Base-by-base conservation (phyloP, 92 coral and sea anemone species). In the Zoanthus gigantus region DNA sequence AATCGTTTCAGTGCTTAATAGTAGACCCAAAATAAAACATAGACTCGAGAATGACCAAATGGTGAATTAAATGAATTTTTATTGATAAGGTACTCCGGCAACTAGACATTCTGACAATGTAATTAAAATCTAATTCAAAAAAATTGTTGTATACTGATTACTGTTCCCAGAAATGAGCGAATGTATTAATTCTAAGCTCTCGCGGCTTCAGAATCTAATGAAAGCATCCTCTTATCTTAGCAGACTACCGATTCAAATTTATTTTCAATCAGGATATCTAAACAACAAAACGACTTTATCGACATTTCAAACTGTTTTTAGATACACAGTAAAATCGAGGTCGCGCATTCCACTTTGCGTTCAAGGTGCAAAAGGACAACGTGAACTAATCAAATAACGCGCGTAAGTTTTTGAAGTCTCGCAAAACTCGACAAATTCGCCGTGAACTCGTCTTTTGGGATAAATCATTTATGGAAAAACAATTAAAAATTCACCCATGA, bases 401-500 rank as follows among this genome's bases (percentile, higher is more conserved):
- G 75, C 58, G 5, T 81, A 46, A 23, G 46, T 65, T 46, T 44
- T 45, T 17, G 11, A 45, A 81, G 12, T 17, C n/a, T 79, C 52
- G 0, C 65, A 6, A 77, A 78, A 34, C 72, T 79, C 42, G 30
- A 11, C 60, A 47, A 53, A 74, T 75, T 85, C 74, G 65, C 56
- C 56, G 87, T 54, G 74, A 69, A 44, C 79, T 89, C 29, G 82
- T 83, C 81, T 31, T 58, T 83, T 60, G 82, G 87, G 82, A 91
- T 93, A 88, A 91, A 92, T 85, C 84, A 89, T 92, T 89, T 76
- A 84, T 86, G 76, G 89, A 69, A 83, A 89, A 87, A 86, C 85
- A 86, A 94, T 94, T 94, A 94, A 94, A 91, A 86, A 89, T 94
- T 94, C 94, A 94, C 76, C 72, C 84, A 86, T 83, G 28, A 77